These are phyloP conservation scores for Conops quadrifasciatus DNA, from an alignment of 2,888 invertebrate species.

Conservation along the genomic window DNA sequence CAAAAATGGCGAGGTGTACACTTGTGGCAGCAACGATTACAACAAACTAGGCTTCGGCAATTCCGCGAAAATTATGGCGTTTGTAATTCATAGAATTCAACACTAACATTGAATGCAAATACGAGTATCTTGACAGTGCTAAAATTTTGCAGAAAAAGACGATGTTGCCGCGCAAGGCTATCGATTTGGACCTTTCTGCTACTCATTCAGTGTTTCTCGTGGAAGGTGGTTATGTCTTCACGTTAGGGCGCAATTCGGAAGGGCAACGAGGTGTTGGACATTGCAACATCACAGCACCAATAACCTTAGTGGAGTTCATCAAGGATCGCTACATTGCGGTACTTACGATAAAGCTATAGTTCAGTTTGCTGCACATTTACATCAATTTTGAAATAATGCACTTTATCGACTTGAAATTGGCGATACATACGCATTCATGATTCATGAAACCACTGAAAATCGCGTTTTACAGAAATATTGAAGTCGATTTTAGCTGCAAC, in stretches of 20 bases:
- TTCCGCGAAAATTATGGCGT: conserved; percentile 56
- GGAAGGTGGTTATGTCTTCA: conserved; percentile 71
- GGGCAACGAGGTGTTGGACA: conserved; percentile 71
- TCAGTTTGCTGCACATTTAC: too few relatives aligned
- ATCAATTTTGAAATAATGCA: too few relatives aligned
- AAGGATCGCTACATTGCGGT: conserved; percentile 60
- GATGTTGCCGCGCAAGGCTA: conserved; percentile 68
- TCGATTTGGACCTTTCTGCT: conserved; percentile 70
- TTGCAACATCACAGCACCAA: conserved; percentile 52
- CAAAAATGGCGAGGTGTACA: conserved; percentile 70
- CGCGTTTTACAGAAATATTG: too few relatives aligned
- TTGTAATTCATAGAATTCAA: conserved; percentile 49
- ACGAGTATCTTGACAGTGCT: neutral
- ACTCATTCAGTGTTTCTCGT: conserved; percentile 72
- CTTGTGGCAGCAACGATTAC: conserved; percentile 72
- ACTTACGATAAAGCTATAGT: too few relatives aligned
- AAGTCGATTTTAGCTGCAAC: conserved; percentile 5
- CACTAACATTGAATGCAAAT: neutral
- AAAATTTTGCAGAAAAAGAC: conserved; percentile 61
- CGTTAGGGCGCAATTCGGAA: conserved; percentile 73
- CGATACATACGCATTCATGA: too few relatives aligned
- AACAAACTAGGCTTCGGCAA: conserved; percentile 72
- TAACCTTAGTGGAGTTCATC: conserved; percentile 58
- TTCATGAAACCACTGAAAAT: too few relatives aligned
- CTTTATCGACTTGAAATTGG: too few relatives aligned